Conservation (phyloP, 2,888 invertebrate species). For the Caenorhabditis angaria region DNA sequence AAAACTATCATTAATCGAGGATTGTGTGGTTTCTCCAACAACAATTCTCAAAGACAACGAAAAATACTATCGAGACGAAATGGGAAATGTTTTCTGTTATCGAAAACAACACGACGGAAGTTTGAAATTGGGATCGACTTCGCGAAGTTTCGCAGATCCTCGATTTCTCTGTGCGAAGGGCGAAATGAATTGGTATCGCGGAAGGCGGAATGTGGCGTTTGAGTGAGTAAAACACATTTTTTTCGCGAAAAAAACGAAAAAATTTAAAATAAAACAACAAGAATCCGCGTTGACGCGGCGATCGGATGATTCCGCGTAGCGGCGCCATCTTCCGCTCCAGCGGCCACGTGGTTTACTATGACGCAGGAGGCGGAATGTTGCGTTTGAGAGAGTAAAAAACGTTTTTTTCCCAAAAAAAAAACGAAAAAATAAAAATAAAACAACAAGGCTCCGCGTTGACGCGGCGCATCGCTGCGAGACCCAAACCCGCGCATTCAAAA, state of each 20-base stretch:
- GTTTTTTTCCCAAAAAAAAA: neutral
- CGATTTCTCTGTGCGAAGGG: constrained; percentile 34
- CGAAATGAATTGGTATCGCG: constrained; percentile 36
- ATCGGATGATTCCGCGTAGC: too few species aligned
- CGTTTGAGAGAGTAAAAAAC: neutral
- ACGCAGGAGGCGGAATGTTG: neutral
- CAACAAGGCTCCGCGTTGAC: too few species aligned
- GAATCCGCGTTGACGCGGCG: too few species aligned
- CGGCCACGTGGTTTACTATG: too few species aligned
- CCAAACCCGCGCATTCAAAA: neutral
- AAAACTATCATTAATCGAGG: too few species aligned
- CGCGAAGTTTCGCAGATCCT: constrained; percentile 30
- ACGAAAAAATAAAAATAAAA: too few species aligned
- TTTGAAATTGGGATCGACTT: constrained; percentile 24
- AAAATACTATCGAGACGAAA: too few species aligned
- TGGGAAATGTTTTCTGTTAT: constrained; percentile 32
- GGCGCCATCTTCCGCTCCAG: too few species aligned
- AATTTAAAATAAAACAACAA: neutral
- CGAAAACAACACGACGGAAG: constrained; percentile 7
- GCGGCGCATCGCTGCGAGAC: neutral
- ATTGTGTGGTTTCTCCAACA: too few species aligned
- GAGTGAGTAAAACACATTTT: constrained; percentile 9
- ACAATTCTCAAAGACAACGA: too few species aligned
- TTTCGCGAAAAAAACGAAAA: neutral
- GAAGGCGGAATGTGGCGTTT: constrained; percentile 20